Evolutionary conservation across 2,797 vertebrate species (phyloP), one percentile per base, ranked within the genome.

Genomic region (Chrosomus eos): DNA sequence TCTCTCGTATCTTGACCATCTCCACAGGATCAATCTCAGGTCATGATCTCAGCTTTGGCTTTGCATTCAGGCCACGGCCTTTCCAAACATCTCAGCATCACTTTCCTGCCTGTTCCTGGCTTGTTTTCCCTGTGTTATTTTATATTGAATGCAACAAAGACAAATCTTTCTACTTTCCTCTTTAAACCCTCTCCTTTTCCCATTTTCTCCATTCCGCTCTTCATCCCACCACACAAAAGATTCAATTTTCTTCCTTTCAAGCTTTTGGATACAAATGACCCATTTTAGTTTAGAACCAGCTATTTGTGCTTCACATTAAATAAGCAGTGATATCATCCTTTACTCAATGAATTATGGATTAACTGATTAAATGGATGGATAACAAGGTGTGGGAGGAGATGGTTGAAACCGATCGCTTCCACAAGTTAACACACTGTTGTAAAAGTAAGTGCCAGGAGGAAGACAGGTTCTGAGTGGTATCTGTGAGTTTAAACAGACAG

Each of bases 341-440:
- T 62, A 8, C 73, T 45, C 21, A 79, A 84, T 84, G 53, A 72
- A 72, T 79, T 72, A 79, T 84, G 38, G 74, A 84, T 79, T 71
- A 71, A 48, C 36, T 55, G 38, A 84, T 71, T 79, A 62, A 72
- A 72, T 21, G 48, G 48, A n/a, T 6, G 28, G 19, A 43, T 28
- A 71, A 71, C 74, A 67, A 55, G 26, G 9, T 75, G 43, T 10
- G 33, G 40, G 45, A 77, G 14, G 66, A 81, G 31, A 68, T 31
- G 13, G 14, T 26, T 33, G 82, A 84, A 79, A 79, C 31, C 16
- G 16, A 48, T 78, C 18, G 13, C 70, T 75, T 70, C 70, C 71
- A 48, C 72, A 48, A 70, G 71, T 71, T 81, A 75, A 81, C 80
- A 76, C 48, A 36, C 36, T 38, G 76, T 64, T 67, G 64, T 38